Base-by-base conservation (phyloP, 2,888 invertebrate species). In the Stenodema calcarata region DNA sequence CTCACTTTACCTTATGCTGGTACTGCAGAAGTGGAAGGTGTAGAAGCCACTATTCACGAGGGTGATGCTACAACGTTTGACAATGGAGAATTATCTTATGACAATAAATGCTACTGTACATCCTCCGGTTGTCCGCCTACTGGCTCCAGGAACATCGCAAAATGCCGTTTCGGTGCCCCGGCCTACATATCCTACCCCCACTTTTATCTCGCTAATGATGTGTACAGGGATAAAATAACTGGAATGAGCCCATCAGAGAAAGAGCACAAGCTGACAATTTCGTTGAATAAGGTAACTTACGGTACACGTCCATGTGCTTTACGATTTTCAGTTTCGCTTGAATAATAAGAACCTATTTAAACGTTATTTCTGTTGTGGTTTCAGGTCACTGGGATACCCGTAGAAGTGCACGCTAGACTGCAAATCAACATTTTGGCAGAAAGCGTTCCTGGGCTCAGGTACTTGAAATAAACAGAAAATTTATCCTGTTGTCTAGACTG, bases 351-450 rank as follows among this genome's bases (percentile, higher is more conserved):
- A n/a, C n/a, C n/a, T n/a, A n/a, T n/a, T n/a, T n/a, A n/a, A n/a
- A n/a, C n/a, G n/a, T n/a, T 44, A 44, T 50, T 9, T n/a, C n/a
- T 50, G 28, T 62, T 30, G 35, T 27, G 14, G 35, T 90, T 90
- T 9, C 89, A 92, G 92, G 93, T 90, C 88, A 94, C 95, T 6
- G 96, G 97, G 0, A 93, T 96, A 90, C 96, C 97, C n/a, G 91
- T 97, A 75, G 90, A 92, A 82, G 95, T 96, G 0, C 91, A 93
- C 80, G 97, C 95, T 0, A 93, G 94, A 89, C 91, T 97, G 83
- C 97, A 97, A 92, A 94, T 97, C 88, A 97, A 96, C 91, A 91
- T 95, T 89, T 91, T 93, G 87, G 89, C 95, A 4, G 90, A 93
- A 88, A 92, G 92, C 0, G 92, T 94, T 87, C 85, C 90, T 9